Conservation (phyloP, 2,888 invertebrate genomes). For the Parnassius glacialis region DNA sequence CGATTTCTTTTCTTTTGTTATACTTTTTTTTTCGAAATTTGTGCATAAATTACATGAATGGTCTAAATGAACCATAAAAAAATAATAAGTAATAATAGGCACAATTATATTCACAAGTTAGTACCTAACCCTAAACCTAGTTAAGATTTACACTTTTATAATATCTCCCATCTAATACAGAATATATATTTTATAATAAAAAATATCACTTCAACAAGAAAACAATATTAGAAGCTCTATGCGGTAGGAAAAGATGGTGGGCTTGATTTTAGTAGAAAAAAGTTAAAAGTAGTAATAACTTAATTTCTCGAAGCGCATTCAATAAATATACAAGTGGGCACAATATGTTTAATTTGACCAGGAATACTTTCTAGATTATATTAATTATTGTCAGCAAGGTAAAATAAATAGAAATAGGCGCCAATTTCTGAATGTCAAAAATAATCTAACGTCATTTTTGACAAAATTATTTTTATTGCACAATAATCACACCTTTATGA, state of each 20-base stretch:
- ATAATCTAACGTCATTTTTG: neutral
- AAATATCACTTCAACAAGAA: constrained; percentile 38
- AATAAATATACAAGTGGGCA: constrained; percentile 12
- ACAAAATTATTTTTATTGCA: constrained; percentile 20
- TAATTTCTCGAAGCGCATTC: constrained; percentile 19
- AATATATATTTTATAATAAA: constrained; percentile 37
- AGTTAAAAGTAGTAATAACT: constrained; percentile 18
- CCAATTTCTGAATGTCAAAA: constrained; percentile 8
- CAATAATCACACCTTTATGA: constrained; percentile 7
- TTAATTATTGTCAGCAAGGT: constrained; percentile 7
- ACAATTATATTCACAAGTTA: constrained; percentile 12
- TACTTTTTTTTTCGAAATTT: constrained; percentile 26
- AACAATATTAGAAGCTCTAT: constrained; percentile 53
- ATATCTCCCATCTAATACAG: constrained; percentile 23
- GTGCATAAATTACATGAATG: constrained; percentile 16
- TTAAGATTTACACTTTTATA: constrained; percentile 25
- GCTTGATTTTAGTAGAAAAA: constrained; percentile 35
- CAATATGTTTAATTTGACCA: constrained; percentile 25
- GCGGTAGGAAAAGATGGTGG: constrained; percentile 64
- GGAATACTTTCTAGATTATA: constrained; percentile 28
- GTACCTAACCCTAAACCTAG: constrained; percentile 18
- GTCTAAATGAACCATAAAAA: constrained; percentile 10
- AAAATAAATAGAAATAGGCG: constrained; percentile 11
- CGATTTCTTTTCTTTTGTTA: constrained; percentile 32
- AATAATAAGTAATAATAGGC: constrained; percentile 15